Evolutionary conservation across 2,888 invertebrate genomes (phyloP).

Genomic region (Drosophila neotestacea): DNA sequence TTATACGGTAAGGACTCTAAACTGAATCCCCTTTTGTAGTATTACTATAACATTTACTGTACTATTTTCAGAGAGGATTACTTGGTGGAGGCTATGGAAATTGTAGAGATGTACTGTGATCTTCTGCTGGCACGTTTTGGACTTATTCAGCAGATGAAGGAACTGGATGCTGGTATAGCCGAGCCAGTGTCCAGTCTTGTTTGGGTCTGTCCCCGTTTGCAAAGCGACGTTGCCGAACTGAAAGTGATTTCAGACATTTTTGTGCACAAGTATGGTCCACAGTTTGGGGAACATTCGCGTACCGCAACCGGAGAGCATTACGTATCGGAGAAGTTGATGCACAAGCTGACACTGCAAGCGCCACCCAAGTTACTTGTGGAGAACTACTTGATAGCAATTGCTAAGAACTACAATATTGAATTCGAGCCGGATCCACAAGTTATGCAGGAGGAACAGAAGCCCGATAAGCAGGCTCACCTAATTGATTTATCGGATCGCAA

Average conservation of each 20-base stretch:
- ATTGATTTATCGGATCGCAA: slow-evolving; percentile 89
- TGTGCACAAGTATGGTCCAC: slow-evolving; percentile 95
- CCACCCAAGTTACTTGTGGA: slow-evolving; percentile 98
- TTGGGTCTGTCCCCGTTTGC: slow-evolving; percentile 98
- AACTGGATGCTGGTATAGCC: slow-evolving; percentile 96
- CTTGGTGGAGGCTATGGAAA: slow-evolving; percentile 99
- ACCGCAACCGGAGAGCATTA: slow-evolving; percentile 95
- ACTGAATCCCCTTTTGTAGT: not conserved
- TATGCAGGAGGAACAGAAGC: slow-evolving; percentile 89
- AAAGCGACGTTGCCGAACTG: slow-evolving; percentile 92
- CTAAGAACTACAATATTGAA: slow-evolving; percentile 96
- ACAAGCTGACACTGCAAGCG: slow-evolving; percentile 96
- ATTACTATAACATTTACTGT: too few species aligned
- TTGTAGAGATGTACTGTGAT: slow-evolving; percentile 99
- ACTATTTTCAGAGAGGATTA: slow-evolving; percentile 93
- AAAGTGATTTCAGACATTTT: slow-evolving; percentile 95
- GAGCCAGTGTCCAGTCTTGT: slow-evolving; percentile 96
- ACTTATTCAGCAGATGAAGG: slow-evolving; percentile 98
- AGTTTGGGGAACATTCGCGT: slow-evolving; percentile 95
- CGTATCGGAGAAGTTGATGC: slow-evolving; percentile 95
- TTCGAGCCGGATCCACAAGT: slow-evolving; percentile 98
- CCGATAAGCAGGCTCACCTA: slow-evolving; percentile 86
- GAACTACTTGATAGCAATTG: slow-evolving; percentile 96
- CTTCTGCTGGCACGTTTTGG: slow-evolving; percentile 97
- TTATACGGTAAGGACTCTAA: slow-evolving; percentile 89